A percentile compares a stretch with the other conserved stretches of the same genome.
Evolutionary conservation across 2,113 vertebrate species (phyloP).

Genomic region (Pedetes capensis): DNA sequence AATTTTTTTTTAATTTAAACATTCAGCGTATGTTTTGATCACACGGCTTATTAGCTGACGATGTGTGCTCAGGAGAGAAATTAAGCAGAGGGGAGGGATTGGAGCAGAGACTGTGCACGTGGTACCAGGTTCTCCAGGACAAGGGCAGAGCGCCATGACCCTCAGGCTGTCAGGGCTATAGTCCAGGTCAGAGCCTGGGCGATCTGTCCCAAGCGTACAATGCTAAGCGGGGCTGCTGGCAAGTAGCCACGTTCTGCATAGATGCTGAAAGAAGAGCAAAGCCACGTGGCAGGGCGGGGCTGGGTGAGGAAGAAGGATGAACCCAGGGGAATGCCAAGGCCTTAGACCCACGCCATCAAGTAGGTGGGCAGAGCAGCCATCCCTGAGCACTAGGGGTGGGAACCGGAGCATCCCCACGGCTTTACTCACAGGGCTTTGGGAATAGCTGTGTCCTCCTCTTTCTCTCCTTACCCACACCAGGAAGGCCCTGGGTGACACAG

Average conservation of each 20-base stretch:
- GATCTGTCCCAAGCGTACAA: rapidly evolving
- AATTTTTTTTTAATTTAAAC: no score
- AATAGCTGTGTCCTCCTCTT: not conserved
- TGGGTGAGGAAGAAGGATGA: not conserved
- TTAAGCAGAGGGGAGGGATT: rapidly evolving
- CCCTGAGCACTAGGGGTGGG: rapidly evolving
- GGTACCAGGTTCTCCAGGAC: rapidly evolving
- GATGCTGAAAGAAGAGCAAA: no score
- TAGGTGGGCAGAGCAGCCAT: not conserved
- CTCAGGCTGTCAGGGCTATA: rapidly evolving
- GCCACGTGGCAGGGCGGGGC: rapidly evolving
- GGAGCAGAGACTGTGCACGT: rapidly evolving
- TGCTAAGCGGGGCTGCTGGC: not conserved
- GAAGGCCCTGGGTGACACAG: rapidly evolving
- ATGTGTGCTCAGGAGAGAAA: rapidly evolving
- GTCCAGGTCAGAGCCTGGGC: not conserved
- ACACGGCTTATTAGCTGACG: rapidly evolving
- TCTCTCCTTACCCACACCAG: not conserved
- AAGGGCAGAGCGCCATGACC: not conserved
- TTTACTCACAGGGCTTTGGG: not conserved
- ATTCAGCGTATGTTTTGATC: no score
- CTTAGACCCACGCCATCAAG: not conserved
- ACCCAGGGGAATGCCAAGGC: rapidly evolving
- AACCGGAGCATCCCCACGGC: rapidly evolving
- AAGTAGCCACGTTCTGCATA: not conserved